Base-by-base conservation (phyloP, 1,140 invertebrate species). In the Aphelenchoides fujianensis region DNA sequence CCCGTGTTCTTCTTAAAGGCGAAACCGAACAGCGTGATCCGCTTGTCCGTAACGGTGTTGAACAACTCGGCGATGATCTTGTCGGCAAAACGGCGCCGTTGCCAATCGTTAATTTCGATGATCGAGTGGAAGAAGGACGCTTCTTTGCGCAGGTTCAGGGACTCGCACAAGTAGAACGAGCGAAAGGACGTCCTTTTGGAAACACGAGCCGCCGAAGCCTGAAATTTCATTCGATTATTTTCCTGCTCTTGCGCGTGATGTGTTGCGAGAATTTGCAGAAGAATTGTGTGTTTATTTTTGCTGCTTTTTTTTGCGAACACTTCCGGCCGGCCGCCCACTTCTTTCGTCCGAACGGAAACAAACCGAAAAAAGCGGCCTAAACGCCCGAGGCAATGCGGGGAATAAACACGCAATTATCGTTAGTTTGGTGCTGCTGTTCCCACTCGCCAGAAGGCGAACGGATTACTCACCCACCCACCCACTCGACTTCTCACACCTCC, bases 1-100 rank as follows among this genome's bases (percentile, higher is more conserved):
- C 92, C 95, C 0, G 97, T 99, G 85, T 99, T 93, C 85, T 98
- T 98, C 86, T 99, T 99, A 85, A 99, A 99, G 0, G 97, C 93
- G 86, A 99, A 99, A 3, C 97, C 97, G 55, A 98, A 89, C 54
- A 99, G 90, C 0, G 95, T 90, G 70, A 99, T 94, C 12, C 91
- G 89, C 84, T 99, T 99, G 77, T 93, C 94, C 0, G 92, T 91
- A 0, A 98, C 92, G 0, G 95, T 98, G 84, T 98, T 97, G 85
- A 98, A 98, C 30, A 98, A 85, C 1, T 92, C 90, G 79, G 94
- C 90, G 52, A 98, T 92, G 12, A 99, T 92, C 86, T 93, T 91
- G 34, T 91, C 89, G 0, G 94, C 91, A 85, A 98, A 98, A 37
- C 96, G 87, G 2, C 90, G 89, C 82, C 95, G 93, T 84, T 98